These are phyloP conservation scores for Coptodon rendalli DNA, from an alignment of 2,113 vertebrate species.

Conservation along the genomic window DNA sequence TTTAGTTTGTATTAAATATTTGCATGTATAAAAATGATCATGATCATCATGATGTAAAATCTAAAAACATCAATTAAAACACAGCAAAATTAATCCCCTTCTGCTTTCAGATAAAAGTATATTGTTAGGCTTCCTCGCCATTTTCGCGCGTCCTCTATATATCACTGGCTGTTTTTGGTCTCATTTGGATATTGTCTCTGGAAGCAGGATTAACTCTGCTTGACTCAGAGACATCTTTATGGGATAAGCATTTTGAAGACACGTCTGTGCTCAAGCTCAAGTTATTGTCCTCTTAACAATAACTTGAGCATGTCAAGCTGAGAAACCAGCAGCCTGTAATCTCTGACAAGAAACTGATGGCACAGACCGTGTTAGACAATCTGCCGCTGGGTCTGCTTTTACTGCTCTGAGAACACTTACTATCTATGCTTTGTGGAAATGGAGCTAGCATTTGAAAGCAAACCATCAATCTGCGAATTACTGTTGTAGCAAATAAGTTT, in stretches of 20 bases:
- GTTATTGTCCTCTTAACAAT: not conserved
- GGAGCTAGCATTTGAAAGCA: not conserved
- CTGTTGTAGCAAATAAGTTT: not conserved
- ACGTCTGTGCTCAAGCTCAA: not conserved
- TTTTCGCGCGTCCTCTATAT: not conserved
- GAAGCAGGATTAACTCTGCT: not conserved
- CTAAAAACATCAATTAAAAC: not conserved
- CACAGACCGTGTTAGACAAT: not conserved
- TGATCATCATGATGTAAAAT: not conserved
- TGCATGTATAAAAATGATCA: not conserved
- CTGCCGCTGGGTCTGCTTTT: not conserved
- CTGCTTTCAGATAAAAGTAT: not conserved
- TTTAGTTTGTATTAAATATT: not conserved
- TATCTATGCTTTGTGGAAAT: not conserved
- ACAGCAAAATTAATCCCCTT: not conserved
- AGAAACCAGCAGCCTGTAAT: not conserved
- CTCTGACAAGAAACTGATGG: not conserved
- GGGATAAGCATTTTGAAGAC: not conserved
- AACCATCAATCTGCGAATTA: not conserved
- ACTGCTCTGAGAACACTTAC: not conserved
- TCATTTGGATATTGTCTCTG: not conserved
- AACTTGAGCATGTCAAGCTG: not conserved
- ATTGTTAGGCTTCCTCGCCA: not conserved
- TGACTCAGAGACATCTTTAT: not conserved
- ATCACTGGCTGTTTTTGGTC: not conserved